Percentiles rank a stretch among this genome's conserved stretches.
These are phyloP conservation scores for Junonia oenone DNA, from an alignment of 2,888 invertebrate genomes.

Conservation along the genomic window DNA sequence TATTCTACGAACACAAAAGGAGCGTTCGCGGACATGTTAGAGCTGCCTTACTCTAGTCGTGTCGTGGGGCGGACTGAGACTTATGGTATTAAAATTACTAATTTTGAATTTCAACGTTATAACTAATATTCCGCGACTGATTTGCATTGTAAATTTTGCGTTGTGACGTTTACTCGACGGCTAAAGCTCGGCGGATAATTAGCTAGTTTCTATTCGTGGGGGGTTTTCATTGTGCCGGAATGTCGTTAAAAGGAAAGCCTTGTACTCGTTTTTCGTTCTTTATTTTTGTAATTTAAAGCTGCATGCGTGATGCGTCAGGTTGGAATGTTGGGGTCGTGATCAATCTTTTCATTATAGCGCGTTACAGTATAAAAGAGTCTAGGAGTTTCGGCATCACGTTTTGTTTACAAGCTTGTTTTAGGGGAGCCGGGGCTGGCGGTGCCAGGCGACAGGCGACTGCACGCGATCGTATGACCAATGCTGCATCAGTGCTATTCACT, in stretches of 20 bases:
- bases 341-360: conserved; percentile 18
- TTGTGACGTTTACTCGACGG: conserved; percentile 65
- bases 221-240: conserved; percentile 49
- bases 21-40: conserved; percentile 51
- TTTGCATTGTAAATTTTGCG: conserved; percentile 78
- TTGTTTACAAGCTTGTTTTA: conserved; percentile 64
- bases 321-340: conserved; percentile 37
- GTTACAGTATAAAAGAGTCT: conserved; percentile 1
- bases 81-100: conserved; percentile 74
- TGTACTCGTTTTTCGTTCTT: conserved; percentile 39
- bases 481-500: conserved; percentile 53
- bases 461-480: conserved; percentile 59
- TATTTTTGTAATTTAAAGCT: conserved; percentile 37
- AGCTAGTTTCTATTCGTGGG: conserved; percentile 75
- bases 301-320: conserved; percentile 25
- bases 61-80: conserved; percentile 73
- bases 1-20: conserved; percentile 42
- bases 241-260: conserved; percentile 56
- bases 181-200: conserved; percentile 75
- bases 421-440: conserved; percentile 70
- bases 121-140: conserved; percentile 75
- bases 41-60: conserved; percentile 65
- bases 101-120: conserved; percentile 75
- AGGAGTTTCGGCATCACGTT: conserved; percentile 32
- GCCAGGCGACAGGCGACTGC: conserved; percentile 72